A percentile compares a stretch with the other conserved stretches of the same genome.
phyloP scores from a whole-genome alignment of 2,888 invertebrate species.

The Priocnemis perturbator region DNA sequence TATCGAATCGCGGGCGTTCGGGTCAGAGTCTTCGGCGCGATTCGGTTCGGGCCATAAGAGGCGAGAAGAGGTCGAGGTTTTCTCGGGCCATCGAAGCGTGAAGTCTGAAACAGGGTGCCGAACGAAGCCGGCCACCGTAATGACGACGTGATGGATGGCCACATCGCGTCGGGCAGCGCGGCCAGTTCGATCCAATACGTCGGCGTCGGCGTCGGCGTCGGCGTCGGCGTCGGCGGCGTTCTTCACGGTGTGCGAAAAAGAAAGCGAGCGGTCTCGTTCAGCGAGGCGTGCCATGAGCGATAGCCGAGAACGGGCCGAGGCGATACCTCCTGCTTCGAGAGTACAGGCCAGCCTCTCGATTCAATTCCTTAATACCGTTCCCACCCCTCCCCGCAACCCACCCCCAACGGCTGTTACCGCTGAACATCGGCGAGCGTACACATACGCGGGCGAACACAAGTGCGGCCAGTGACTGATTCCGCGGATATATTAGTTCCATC shows the following conservation, averaged over 20 bases:
- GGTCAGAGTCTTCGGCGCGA: constrained; percentile 9
- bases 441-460: constrained; percentile 20
- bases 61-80: constrained; percentile 27
- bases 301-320: constrained; percentile 49
- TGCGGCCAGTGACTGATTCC: constrained; percentile 56
- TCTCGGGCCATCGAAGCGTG: constrained; percentile 42
- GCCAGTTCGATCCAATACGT: constrained; percentile 53
- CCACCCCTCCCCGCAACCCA: constrained; percentile 20
- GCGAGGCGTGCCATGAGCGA: constrained; percentile 66
- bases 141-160: constrained; percentile 68
- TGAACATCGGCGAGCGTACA: background rate
- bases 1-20: constrained; percentile 17
- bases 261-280: constrained; percentile 50
- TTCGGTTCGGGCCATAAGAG: background rate
- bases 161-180: constrained; percentile 41
- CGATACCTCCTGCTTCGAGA: constrained; percentile 42
- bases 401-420: constrained; percentile 49
- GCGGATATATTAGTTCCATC: constrained; percentile 66
- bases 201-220: too few relatives aligned
- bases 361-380: constrained; percentile 64
- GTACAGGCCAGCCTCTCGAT: constrained; percentile 47
- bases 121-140: constrained; percentile 55
- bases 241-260: constrained; percentile 30
- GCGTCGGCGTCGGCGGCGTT: too few relatives aligned
- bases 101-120: constrained; percentile 55